Base-by-base conservation (phyloP, 2,797 vertebrate genomes). In the Leptoclinus maculatus region DNA sequence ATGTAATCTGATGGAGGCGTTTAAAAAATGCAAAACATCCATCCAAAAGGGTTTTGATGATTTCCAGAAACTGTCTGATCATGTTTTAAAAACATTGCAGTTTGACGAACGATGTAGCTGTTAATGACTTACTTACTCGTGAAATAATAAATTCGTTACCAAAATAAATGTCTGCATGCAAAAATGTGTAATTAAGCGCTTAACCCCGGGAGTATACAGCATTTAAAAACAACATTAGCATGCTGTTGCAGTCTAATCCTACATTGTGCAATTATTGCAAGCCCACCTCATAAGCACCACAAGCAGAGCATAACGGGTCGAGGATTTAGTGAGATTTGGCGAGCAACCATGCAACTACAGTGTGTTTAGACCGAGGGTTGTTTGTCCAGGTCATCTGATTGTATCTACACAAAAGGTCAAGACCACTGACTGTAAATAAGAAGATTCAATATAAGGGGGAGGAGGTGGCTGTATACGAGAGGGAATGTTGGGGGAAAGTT, bases 401-500 rank as follows among this genome's bases (percentile, higher is more conserved):
- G 9, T 16, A 45, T 78, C 34, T 38, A 54, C 47, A 38, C 51
- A 41, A 38, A 63, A 47, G 72, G 62, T 84, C 71, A 80, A 79
- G 80, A 78, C 38, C 19, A 60, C 54, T 60, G 71, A 45, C 69
- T 57, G 65, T 68, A 80, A 85, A 90, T 83, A 64, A 69, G 59
- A 57, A 11, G 32, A 76, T 80, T 69, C n/a, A 25, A 66, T 69
- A 45, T 1, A 23, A 10, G 29, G 25, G 67, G 51, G 29, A 17
- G 45, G 36, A 51, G 32, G 54, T 39, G 64, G 62, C 56, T 69
- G 83, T 79, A 69, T 80, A 91, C 84, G 70, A 87, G 79, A 83
- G 78, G 80, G 39, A 87, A 87, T 62, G 62, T 85, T 83, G 59
- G 75, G 75, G 78, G 47, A 74, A 83, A 77, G 80, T 84, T 85